phyloP scores from a whole-genome alignment of 2,888 invertebrate species.

The Chrysotoxum bicinctum region DNA sequence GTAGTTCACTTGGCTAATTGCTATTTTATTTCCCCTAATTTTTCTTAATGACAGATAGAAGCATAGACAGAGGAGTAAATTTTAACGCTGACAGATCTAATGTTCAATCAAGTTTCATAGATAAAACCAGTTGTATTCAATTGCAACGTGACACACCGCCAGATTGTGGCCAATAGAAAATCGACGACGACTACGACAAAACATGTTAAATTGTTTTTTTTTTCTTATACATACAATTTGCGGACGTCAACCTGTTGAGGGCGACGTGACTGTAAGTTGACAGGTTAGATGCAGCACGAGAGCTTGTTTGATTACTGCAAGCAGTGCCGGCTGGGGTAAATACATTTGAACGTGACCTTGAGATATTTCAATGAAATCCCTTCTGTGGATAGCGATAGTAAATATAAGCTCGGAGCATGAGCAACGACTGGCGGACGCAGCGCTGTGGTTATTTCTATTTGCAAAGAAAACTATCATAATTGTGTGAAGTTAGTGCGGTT shows the following conservation, averaged over 20 bases:
- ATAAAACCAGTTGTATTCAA: slow-evolving; percentile 23
- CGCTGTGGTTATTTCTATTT: slow-evolving; percentile 12
- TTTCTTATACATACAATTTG: neutral
- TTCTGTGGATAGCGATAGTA: slow-evolving; percentile 29
- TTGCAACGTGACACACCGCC: slow-evolving; percentile 58
- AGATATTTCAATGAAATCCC: slow-evolving; percentile 38
- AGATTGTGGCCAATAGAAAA: slow-evolving; percentile 47
- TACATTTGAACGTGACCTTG: slow-evolving; percentile 62
- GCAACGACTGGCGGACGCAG: neutral
- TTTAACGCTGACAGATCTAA: neutral
- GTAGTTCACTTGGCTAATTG: slow-evolving; percentile 29
- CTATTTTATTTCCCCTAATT: slow-evolving; percentile 26
- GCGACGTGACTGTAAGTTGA: neutral
- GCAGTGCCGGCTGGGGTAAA: neutral
- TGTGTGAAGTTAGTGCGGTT: slow-evolving; percentile 21
- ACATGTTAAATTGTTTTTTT: neutral
- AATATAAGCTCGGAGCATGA: neutral
- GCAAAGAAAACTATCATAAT: neutral
- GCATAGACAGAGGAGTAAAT: neutral
- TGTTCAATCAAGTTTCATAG: slow-evolving; percentile 12
- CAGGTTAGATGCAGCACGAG: slow-evolving; percentile 25
- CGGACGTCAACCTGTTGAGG: slow-evolving; percentile 10
- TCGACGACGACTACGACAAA: neutral
- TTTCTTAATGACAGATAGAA: neutral
- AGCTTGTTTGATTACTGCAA: slow-evolving; percentile 4